phyloP scores from a whole-genome alignment of 2,888 invertebrate species.

The Rhopalosiphum nymphaeae region DNA sequence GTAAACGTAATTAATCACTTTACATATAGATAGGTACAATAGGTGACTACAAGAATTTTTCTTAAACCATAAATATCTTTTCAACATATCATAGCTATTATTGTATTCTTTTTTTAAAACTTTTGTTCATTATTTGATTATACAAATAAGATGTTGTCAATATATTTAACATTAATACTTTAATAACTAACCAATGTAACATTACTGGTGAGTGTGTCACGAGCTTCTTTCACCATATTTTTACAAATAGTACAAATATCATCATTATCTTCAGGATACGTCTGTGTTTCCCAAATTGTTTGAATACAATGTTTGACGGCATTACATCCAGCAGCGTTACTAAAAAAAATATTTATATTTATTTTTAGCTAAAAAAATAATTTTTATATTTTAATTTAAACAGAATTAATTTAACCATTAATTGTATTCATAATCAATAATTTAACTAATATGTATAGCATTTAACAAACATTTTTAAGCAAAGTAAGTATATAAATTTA shows the following conservation, averaged over 20 bases:
- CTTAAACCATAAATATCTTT: background rate
- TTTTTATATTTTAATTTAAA: background rate
- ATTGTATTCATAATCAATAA: too few relatives aligned
- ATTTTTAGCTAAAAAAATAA: background rate
- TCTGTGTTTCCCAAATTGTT: conserved; percentile 81
- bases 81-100: background rate
- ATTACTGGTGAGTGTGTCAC: conserved; percentile 89
- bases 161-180: background rate
- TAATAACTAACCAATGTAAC: conserved; percentile 79
- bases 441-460: background rate
- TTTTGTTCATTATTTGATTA: background rate
- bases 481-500: background rate
- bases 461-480: background rate
- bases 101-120: background rate
- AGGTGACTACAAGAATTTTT: background rate
- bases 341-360: conserved; percentile 69
- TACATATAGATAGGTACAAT: background rate
- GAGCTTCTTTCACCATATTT: conserved; percentile 89
- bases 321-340: conserved; percentile 82
- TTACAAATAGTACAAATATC: conserved; percentile 87
- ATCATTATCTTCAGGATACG: conserved; percentile 80
- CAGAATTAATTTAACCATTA: background rate
- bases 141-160: background rate
- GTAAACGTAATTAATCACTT: background rate
- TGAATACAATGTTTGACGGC: conserved; percentile 85